A percentile compares a stretch with the other conserved stretches of the same genome.
Conservation (phyloP, 1,140 invertebrate species). For the Bombus cullumanus region DNA sequence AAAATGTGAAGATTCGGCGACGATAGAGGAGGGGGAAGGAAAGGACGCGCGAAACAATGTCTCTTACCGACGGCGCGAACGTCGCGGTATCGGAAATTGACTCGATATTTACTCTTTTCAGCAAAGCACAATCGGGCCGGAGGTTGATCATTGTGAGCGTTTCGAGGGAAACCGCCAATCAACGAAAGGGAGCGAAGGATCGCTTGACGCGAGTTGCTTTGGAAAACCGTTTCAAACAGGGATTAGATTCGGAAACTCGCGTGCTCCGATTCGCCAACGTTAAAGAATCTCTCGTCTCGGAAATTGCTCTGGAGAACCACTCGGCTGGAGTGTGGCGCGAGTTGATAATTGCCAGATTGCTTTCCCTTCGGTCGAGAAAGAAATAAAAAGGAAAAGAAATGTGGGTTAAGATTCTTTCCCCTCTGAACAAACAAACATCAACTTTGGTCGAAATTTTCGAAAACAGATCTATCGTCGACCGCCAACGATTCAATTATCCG, state of each 20-base stretch:
- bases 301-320: not conserved
- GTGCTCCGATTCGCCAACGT: not conserved
- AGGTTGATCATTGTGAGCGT: slow-evolving; percentile 53
- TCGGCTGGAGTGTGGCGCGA: not conserved
- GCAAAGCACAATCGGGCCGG: not conserved
- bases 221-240: not conserved
- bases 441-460: not conserved
- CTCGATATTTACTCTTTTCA: slow-evolving; percentile 57
- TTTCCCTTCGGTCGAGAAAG: not conserved
- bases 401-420: not conserved
- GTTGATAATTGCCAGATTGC: not conserved
- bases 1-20: not conserved
- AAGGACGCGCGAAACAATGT: not conserved
- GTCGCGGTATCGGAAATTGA: slow-evolving; percentile 43
- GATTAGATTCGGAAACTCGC: not conserved
- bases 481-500: slow-evolving; percentile 36
- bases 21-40: not conserved
- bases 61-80: slow-evolving; percentile 22
- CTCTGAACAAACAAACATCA: not conserved
- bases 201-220: slow-evolving; percentile 21
- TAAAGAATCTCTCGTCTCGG: not conserved
- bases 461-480: not conserved
- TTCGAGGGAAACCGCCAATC: slow-evolving; percentile 63
- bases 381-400: not conserved
- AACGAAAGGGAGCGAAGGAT: slow-evolving; percentile 16